Percentiles rank a stretch among this genome's conserved stretches.
phyloP scores from a whole-genome alignment of 2,113 vertebrate genomes.

The Paramormyrops kingsleyae region DNA sequence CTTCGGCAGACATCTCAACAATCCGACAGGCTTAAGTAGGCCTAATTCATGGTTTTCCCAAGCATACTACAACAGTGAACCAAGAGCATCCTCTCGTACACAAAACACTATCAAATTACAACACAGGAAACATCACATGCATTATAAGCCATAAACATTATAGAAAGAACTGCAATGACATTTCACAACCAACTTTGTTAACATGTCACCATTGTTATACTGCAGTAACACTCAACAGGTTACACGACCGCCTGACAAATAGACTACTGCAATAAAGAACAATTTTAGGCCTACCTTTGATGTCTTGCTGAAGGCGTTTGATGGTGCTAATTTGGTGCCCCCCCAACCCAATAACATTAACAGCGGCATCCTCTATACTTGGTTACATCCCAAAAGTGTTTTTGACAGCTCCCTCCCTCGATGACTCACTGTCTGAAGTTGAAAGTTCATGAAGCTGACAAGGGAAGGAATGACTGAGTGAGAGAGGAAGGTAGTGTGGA shows the following conservation, averaged over 20 bases:
- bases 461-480: neutral
- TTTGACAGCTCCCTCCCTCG: neutral
- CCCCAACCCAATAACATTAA: neutral
- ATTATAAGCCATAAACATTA: neutral
- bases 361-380: neutral
- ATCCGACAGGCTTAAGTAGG: neutral
- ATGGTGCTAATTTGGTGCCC: neutral
- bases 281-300: neutral
- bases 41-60: neutral
- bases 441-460: neutral
- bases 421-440: neutral
- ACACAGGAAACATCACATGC: neutral
- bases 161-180: neutral
- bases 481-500: neutral
- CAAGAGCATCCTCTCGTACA: neutral
- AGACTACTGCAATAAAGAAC: neutral
- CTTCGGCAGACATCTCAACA: neutral
- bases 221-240: neutral
- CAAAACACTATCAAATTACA: neutral
- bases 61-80: neutral
- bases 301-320: neutral
- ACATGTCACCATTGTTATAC: neutral
- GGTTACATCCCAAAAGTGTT: neutral
- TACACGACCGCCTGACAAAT: neutral
- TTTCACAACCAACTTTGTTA: neutral